These are phyloP conservation scores for Pelusios castaneus DNA, from an alignment of 2,113 vertebrate genomes.

Conservation along the genomic window DNA sequence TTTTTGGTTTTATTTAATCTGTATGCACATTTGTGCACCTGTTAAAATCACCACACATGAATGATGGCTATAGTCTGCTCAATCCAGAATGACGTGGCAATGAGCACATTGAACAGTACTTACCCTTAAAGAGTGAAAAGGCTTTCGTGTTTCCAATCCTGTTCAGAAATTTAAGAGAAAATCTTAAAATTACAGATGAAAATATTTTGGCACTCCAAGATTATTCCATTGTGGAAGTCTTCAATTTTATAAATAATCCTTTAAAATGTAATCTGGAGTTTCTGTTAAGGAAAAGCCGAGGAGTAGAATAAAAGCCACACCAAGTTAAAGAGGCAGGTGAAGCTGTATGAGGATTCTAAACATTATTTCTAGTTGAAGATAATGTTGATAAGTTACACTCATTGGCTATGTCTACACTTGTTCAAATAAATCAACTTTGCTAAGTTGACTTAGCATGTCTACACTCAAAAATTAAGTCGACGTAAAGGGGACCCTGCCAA, in stretches of 20 bases:
- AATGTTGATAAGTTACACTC: neutral
- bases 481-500: too few relatives aligned
- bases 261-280: neutral
- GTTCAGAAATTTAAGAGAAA: neutral
- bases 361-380: neutral
- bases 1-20: slow-evolving; percentile 11
- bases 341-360: neutral
- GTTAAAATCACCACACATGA: neutral
- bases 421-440: too few relatives aligned
- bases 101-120: neutral
- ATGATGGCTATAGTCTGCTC: neutral
- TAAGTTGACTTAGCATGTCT: too few relatives aligned
- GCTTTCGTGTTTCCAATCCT: neutral
- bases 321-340: neutral
- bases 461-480: too few relatives aligned
- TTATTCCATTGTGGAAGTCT: neutral
- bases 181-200: neutral
- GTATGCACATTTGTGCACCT: neutral
- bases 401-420: too few relatives aligned
- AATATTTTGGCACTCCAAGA: neutral
- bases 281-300: neutral
- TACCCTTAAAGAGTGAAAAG: neutral
- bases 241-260: neutral
- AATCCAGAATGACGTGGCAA: neutral
- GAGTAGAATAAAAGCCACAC: neutral